A percentile compares a stretch with the other conserved stretches of the same genome.
These are phyloP conservation scores for Arctia plantaginis DNA, from an alignment of 2,888 invertebrate species.

Conservation along the genomic window DNA sequence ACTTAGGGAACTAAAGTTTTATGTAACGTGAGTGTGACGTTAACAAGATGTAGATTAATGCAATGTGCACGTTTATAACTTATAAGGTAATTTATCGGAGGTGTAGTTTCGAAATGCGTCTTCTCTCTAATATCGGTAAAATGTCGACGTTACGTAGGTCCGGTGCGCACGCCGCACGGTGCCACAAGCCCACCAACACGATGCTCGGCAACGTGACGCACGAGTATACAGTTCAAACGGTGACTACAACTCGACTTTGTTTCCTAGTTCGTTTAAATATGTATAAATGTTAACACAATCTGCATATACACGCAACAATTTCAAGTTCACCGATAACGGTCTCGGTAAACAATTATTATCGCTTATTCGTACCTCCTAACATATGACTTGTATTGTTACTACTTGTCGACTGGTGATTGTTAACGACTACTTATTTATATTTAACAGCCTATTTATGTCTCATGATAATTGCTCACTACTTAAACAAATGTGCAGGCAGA, in stretches of 20 bases:
- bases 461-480: slow-evolving; percentile 1
- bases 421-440: slow-evolving; percentile 43
- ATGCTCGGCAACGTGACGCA: slow-evolving; percentile 59
- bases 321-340: slow-evolving; percentile 80
- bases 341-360: slow-evolving; percentile 70
- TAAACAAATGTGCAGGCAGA: not conserved
- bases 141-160: slow-evolving; percentile 53
- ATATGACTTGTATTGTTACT: slow-evolving; percentile 50
- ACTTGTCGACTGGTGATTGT: slow-evolving; percentile 24
- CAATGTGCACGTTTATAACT: slow-evolving; percentile 29
- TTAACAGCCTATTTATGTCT: slow-evolving; percentile 12
- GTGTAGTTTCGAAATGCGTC: slow-evolving; percentile 27
- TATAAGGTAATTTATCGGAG: slow-evolving; percentile 32
- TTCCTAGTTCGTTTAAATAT: slow-evolving; percentile 74
- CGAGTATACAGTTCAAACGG: slow-evolving; percentile 58
- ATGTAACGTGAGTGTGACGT: slow-evolving; percentile 38
- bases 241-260: slow-evolving; percentile 52
- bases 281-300: slow-evolving; percentile 70
- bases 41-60: slow-evolving; percentile 7
- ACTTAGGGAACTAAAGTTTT: slow-evolving; percentile 28
- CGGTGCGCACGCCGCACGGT: slow-evolving; percentile 28
- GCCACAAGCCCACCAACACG: not conserved
- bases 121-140: slow-evolving; percentile 46
- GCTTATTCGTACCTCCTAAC: slow-evolving; percentile 59
- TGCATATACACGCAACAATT: slow-evolving; percentile 67